phyloP scores from a whole-genome alignment of 92 coral and sea anemone species.

The Desmophyllum pertusum region DNA sequence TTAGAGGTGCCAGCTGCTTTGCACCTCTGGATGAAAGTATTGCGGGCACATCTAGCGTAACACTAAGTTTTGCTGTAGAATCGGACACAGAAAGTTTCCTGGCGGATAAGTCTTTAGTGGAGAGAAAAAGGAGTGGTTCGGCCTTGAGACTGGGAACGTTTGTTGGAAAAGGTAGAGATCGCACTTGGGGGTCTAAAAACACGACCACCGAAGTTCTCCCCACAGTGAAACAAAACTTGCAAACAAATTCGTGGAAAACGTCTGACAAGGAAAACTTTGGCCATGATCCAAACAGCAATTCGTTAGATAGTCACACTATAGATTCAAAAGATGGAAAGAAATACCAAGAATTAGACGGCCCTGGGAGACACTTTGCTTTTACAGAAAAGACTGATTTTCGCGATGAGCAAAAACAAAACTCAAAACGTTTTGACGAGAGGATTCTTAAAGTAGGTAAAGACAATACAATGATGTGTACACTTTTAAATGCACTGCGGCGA shows the following conservation, averaged over 20 bases:
- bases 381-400: neutral
- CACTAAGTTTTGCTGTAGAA: slow-evolving; percentile 74
- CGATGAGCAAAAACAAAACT: neutral
- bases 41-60: slow-evolving; percentile 72
- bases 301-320: neutral
- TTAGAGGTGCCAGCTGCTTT: slow-evolving; percentile 40
- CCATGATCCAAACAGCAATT: slow-evolving; percentile 7
- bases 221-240: neutral
- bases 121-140: neutral
- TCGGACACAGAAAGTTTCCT: slow-evolving; percentile 54
- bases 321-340: neutral
- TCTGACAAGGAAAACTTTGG: neutral
- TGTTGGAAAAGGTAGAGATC: neutral
- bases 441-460: slow-evolving; percentile 62
- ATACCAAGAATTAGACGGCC: neutral
- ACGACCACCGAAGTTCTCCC: neutral
- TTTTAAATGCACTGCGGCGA: slow-evolving; percentile 60
- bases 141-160: neutral
- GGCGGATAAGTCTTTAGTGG: neutral
- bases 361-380: neutral
- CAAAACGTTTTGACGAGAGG: neutral
- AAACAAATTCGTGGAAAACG: neutral
- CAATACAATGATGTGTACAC: slow-evolving; percentile 41
- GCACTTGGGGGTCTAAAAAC: neutral
- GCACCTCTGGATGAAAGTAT: slow-evolving; percentile 38